Evolutionary conservation across 2,888 invertebrate species (phyloP), one percentile per base, ranked within the genome.

Genomic region (Nomada ferruginata): DNA sequence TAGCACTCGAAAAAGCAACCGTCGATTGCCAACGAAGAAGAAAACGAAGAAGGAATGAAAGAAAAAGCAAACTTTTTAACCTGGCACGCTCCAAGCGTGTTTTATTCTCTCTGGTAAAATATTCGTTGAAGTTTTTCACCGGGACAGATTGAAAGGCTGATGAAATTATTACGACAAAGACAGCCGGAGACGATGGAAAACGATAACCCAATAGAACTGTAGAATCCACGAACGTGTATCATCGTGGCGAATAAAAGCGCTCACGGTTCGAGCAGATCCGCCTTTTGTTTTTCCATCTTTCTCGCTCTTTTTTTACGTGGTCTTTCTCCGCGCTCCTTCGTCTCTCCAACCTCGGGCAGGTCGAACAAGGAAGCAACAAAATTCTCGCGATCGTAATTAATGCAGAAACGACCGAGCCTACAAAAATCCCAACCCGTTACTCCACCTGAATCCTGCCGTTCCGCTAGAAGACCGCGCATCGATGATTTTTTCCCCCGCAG

Each of bases 251-350:
- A 61, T 55, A 61, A 66, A 72, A 42, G 0, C 66, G 52, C 9
- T 66, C n/a, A 57, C 65, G 23, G 44, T 50, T 65, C 73, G 47
- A 50, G 66, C 15, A 26, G 59, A 61, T 57, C 57, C 44, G 50
- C 70, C 69, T 65, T 77, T 77, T 71, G 79, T 65, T 73, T 79
- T 68, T 73, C 20, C 69, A 52, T 61, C 42, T 50, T 29, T 20
- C 15, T 68, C 42, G 60, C 64, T 63, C 72, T 68, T 63, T 47
- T 47, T 47, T 47, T 47, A 13, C 13, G 11, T 15, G 36, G 36
- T 13, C 15, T 26, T 73, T 23, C 68, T 55, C 44, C 42, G 26
- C 69, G 36, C 23, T 29, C 72, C 47, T 72, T 47, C 71, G 44
- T 18, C 36, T 26, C 20, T 15, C 18, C 36, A 47, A 13, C 61